Percentiles rank a stretch among this genome's conserved stretches.
phyloP scores from a whole-genome alignment of 2,113 vertebrate species.

The Apaloderma vittatum region DNA sequence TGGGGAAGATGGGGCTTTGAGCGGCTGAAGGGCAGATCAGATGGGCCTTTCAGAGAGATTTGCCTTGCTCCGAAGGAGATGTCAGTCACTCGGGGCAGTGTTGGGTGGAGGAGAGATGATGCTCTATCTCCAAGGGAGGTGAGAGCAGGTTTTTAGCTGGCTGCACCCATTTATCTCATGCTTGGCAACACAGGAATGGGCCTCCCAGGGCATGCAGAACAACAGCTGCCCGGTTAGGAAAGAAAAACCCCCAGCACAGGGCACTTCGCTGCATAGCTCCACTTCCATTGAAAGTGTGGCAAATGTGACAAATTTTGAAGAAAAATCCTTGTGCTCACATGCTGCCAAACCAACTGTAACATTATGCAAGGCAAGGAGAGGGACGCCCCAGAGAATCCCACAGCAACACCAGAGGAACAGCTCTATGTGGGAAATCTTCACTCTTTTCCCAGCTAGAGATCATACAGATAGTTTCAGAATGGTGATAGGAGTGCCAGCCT shows the following conservation, averaged over 20 bases:
- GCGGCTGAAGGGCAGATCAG: not conserved
- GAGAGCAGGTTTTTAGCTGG: not conserved
- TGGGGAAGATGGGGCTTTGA: not conserved
- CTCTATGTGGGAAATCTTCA: accelerated
- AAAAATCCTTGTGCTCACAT: not conserved
- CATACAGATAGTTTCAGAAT: not conserved
- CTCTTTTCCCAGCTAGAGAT: not conserved
- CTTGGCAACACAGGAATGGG: not conserved
- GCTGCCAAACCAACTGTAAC: not conserved
- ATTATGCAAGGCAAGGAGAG: not conserved
- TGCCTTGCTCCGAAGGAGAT: not conserved
- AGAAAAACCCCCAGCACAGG: not conserved
- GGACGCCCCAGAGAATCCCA: not conserved
- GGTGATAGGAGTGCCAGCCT: not conserved
- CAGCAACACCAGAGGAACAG: not conserved
- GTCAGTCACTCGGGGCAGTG: not conserved
- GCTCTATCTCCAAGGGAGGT: not conserved
- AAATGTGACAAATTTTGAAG: not conserved
- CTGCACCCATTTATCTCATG: not conserved
- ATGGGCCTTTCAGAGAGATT: not conserved
- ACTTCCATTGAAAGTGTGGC: not conserved
- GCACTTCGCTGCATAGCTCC: accelerated
- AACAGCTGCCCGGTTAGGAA: not conserved
- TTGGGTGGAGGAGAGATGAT: not conserved
- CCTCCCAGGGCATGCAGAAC: accelerated